Evolutionary conservation across 2,797 vertebrate genomes (phyloP), one percentile per base, ranked within the genome.

Genomic region (Periparus ater): DNA sequence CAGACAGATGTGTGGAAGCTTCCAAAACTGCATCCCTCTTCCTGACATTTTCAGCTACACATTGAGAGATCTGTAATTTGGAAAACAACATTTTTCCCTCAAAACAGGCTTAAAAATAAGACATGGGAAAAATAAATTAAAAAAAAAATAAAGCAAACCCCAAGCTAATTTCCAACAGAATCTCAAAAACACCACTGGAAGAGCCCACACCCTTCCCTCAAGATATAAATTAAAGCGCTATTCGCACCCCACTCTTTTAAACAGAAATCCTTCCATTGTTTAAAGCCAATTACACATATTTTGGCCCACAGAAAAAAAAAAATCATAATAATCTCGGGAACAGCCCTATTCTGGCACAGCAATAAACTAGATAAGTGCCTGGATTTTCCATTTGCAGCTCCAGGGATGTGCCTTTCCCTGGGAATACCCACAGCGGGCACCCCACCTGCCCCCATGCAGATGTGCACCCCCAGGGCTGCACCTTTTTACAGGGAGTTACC

Each of bases 241-340:
- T 38, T 88, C 0, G 1, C 0, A 78, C 29, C 30, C 71, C 68
- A 12, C 23, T 17, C 61, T 36, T 48, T 86, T 45, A 67, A 91
- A 79, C 34, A 88, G 76, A 88, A 95, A 87, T 62, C 76, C 78
- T 96, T 93, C 79, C 70, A 94, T 96, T 96, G 96, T 96, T 94
- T 86, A 79, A 91, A 91, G 70, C 21, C 79, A 75, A 48, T 91
- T 60, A 58, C 74, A 91, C 74, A 36, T 72, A 61, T 88, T 94
- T 93, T 92, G 72, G 76, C 76, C 89, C 57, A 58, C 2, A 27
- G 54, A 3, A 27, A 57, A 76, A 42, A 51, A 51, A 51, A 51
- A 21, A n/a, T n/a, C n/a, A n/a, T 13, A 53, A 34, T 29, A 88
- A 51, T 55, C 61, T 75, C 8, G 82, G 87, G 77, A 95, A 83